Evolutionary conservation across 2,888 invertebrate genomes (phyloP), one percentile per base, ranked within the genome.

Genomic region (Emmelina monodactyla): DNA sequence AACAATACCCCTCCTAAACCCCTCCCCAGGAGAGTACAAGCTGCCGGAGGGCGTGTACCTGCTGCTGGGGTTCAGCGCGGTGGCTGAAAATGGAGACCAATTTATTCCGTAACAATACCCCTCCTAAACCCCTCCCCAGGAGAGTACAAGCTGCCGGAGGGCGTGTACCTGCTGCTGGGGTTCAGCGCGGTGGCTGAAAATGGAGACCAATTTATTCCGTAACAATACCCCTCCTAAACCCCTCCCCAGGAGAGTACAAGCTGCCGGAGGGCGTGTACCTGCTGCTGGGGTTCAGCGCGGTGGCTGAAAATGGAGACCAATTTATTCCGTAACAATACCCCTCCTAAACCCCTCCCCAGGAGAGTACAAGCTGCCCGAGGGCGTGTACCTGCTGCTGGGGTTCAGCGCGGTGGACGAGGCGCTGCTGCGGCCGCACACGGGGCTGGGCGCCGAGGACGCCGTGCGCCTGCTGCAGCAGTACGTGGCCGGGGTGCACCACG

Each of bases 161-260:
- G 94, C 22, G 88, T 94, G 25, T 94, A 92, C 72, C 83, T 94
- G 44, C 88, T 94, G 63, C 85, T 94, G 38, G 94, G 94, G 37
- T 94, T 92, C 73, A 94, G 94, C 53, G 88, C 92, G 39, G 88
- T 89, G n/a, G 94, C n/a, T n/a, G n/a, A n/a, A n/a, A n/a, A n/a
- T n/a, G n/a, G n/a, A n/a, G n/a, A n/a, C n/a, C n/a, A n/a, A n/a
- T n/a, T n/a, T n/a, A n/a, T n/a, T n/a, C n/a, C n/a, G n/a, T n/a
- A n/a, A n/a, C n/a, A n/a, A n/a, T n/a, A n/a, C n/a, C n/a, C n/a
- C n/a, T n/a, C n/a, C n/a, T n/a, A n/a, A n/a, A n/a, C n/a, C n/a
- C 28, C 29, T 22, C 55, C 67, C 14, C 72, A 88, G 89, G 86
- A 45, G 85, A 89, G 55, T 91, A 91, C 72, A 86, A 83, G 55